Evolutionary conservation across 1,140 invertebrate species (phyloP).

Genomic region (Nilaparvata lugens): DNA sequence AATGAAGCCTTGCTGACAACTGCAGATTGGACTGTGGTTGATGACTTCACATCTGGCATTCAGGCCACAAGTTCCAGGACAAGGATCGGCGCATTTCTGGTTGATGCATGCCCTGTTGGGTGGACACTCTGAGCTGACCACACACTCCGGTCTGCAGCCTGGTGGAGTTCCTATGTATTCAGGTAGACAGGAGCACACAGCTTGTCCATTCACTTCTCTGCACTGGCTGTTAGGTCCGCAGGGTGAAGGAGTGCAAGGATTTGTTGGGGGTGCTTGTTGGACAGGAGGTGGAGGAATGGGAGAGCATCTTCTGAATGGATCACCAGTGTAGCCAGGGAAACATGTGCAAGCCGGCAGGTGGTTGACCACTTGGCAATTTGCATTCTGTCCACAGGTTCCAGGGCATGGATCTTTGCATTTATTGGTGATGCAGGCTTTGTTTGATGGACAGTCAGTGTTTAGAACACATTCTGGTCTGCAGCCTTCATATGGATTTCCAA

Average conservation of each 20-base stretch:
- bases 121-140: conserved; percentile 63
- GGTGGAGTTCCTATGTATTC: conserved; percentile 62
- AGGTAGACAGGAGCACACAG: conserved; percentile 60
- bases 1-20: conserved; percentile 45
- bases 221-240: conserved; percentile 76
- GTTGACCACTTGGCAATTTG: conserved; percentile 63
- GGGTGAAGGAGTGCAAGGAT: conserved; percentile 54
- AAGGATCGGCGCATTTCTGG: conserved; percentile 71
- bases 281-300: conserved; percentile 35
- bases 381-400: conserved; percentile 61
- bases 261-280: conserved; percentile 27
- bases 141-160: conserved; percentile 65
- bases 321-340: conserved; percentile 55
- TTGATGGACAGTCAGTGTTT: conserved; percentile 59
- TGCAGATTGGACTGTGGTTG: conserved; percentile 55
- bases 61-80: conserved; percentile 62
- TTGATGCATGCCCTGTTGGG: conserved; percentile 60
- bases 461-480: conserved; percentile 64
- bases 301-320: conserved; percentile 56
- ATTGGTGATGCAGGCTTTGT: conserved; percentile 60
- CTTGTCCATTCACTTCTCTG: conserved; percentile 52
- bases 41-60: conserved; percentile 58
- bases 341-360: conserved; percentile 65
- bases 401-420: conserved; percentile 68
- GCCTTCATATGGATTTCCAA: conserved; percentile 62